Evolutionary conservation across 2,113 vertebrate species (phyloP).

Genomic region (Sturnus vulgaris): DNA sequence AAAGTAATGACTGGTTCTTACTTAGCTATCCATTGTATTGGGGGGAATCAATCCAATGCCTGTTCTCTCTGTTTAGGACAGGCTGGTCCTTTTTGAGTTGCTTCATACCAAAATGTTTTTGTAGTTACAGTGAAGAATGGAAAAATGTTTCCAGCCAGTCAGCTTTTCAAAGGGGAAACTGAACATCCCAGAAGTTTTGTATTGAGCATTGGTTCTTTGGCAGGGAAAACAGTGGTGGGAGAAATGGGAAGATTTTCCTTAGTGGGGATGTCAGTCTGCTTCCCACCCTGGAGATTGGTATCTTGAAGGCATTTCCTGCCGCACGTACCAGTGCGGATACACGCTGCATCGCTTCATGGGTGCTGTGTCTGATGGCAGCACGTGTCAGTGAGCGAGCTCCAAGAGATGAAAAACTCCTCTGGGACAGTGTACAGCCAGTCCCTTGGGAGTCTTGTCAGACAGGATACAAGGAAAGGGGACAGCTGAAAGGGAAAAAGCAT

Average conservation of each 20-base stretch:
- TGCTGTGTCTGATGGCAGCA: background rate
- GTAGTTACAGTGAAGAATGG: background rate
- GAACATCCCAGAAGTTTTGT: background rate
- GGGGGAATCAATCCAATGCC: background rate
- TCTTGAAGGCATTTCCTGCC: background rate
- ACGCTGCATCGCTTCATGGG: background rate
- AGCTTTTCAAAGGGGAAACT: background rate
- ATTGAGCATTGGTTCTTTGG: background rate
- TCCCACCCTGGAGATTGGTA: background rate
- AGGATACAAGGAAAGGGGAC: background rate
- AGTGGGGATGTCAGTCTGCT: background rate
- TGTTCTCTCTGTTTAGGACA: background rate
- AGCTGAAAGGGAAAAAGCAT: background rate
- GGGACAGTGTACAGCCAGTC: background rate
- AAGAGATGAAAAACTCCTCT: background rate
- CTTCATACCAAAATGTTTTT: background rate
- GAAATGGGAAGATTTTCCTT: background rate
- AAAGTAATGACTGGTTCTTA: background rate
- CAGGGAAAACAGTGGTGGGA: background rate
- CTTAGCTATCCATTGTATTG: background rate
- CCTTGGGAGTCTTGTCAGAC: background rate
- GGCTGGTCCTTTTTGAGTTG: background rate
- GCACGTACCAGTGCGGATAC: accelerated
- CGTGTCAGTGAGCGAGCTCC: background rate
- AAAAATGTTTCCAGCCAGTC: background rate